Conservation (phyloP, 2,113 vertebrate genomes). For the Ciconia boyciana region DNA sequence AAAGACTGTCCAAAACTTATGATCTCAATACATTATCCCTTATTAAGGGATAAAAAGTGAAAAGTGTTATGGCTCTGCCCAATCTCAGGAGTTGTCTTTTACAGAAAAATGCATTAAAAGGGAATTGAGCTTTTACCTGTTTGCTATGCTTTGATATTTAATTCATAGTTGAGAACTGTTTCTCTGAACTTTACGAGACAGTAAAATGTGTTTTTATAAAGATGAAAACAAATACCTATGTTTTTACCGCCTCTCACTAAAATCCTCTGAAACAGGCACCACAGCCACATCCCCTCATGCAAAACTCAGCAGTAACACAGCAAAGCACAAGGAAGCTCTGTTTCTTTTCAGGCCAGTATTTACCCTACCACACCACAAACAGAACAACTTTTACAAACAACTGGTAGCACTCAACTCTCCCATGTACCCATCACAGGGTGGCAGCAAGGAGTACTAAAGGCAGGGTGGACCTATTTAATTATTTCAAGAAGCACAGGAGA, state of each 20-base stretch:
- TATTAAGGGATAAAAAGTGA: slow-evolving; percentile 16
- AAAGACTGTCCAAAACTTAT: slow-evolving; percentile 25
- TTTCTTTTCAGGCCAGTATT: not conserved
- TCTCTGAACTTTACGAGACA: not conserved
- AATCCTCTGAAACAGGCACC: not conserved
- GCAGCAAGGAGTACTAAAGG: not conserved
- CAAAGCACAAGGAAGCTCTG: not conserved
- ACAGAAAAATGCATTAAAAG: not conserved
- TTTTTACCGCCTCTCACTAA: not conserved
- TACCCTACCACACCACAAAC: not conserved
- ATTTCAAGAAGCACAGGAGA: not conserved
- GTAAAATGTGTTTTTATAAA: not conserved
- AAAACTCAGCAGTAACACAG: not conserved
- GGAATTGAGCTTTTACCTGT: not conserved
- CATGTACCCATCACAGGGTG: not conserved
- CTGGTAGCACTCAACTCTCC: not conserved
- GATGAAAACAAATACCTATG: not conserved
- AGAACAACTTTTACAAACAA: not conserved
- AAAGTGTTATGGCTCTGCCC: not conserved
- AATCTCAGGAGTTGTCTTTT: not conserved
- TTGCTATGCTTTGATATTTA: not conserved
- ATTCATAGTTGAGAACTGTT: not conserved
- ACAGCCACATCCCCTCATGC: not conserved
- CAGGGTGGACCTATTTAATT: not conserved
- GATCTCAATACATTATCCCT: slow-evolving; percentile 26